Base-by-base conservation (phyloP, 2,888 invertebrate species). In the Megamerina dolium region DNA sequence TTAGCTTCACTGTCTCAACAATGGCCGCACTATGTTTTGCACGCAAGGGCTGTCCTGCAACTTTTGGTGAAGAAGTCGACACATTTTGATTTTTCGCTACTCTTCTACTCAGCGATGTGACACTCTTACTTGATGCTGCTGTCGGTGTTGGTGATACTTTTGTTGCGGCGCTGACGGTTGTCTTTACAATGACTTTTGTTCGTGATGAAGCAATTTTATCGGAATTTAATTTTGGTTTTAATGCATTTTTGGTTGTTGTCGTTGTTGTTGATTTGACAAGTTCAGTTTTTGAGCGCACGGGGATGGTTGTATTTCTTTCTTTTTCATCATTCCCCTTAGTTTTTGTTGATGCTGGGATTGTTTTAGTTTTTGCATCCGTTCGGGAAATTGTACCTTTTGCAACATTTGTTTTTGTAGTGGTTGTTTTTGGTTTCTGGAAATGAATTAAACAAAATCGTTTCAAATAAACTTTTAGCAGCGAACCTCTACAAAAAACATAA, bases 291-390 rank as follows among this genome's bases (percentile, higher is more conserved):
- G n/a, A n/a, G n/a, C n/a, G n/a, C n/a, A n/a, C n/a, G n/a, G n/a
- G n/a, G n/a, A n/a, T n/a, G n/a, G n/a, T n/a, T n/a, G n/a, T n/a
- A n/a, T n/a, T n/a, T n/a, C n/a, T n/a, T n/a, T 33, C 33, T 8
- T 38, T 40, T 30, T 20, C 18, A 5, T 36, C 38, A 9, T 10
- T 9, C 20, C n/a, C n/a, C n/a, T n/a, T n/a, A n/a, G 37, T 36
- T 27, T 37, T 21, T 9, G 20, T 35, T 4, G 38, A 10, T 3
- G 41, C 9, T 5, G 44, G 40, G 36, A 48, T 30, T 9, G 27
- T 34, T 9, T 31, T 51, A 50, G 49, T 47, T 51, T 51, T 56
- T 48, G 58, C 45, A 10, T 50, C 37, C 12, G 51, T 49, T 46
- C 31, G 37, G 4, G 39, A 14, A 17, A 27, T 37, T 21, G 27